These are phyloP conservation scores for Diprion similis DNA, from an alignment of 1,140 invertebrate species.

Conservation along the genomic window DNA sequence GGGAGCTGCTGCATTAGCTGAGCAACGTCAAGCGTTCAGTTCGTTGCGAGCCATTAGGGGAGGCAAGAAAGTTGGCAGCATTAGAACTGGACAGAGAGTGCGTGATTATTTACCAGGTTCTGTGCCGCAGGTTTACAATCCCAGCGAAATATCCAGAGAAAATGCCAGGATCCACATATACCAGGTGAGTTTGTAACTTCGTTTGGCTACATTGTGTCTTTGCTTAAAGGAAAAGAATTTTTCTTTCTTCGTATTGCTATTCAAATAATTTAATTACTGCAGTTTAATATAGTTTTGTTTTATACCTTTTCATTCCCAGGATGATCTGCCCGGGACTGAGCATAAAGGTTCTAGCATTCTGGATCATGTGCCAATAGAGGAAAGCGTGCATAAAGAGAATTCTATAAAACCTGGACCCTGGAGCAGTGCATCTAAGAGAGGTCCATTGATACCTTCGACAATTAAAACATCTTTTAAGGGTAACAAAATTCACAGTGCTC, in stretches of 20 bases:
- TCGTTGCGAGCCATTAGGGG: slow-evolving; percentile 70
- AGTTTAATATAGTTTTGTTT: too few species aligned
- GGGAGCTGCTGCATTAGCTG: slow-evolving; percentile 64
- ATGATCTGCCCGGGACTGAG: slow-evolving; percentile 39
- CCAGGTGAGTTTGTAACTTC: slow-evolving; percentile 40
- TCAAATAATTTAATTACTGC: background rate
- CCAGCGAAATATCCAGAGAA: slow-evolving; percentile 37
- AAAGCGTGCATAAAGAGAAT: slow-evolving; percentile 69
- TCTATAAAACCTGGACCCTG: slow-evolving; percentile 69
- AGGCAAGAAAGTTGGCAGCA: slow-evolving; percentile 58
- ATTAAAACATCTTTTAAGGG: slow-evolving; percentile 56
- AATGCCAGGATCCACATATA: slow-evolving; percentile 53
- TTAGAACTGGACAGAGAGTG: slow-evolving; percentile 60
- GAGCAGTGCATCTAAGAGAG: slow-evolving; percentile 59
- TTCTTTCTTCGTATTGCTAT: background rate
- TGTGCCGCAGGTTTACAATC: slow-evolving; percentile 42
- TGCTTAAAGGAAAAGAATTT: slow-evolving; percentile 17
- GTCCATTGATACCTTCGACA: slow-evolving; percentile 44
- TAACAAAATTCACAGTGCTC: slow-evolving; percentile 29
- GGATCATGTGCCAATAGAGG: slow-evolving; percentile 62
- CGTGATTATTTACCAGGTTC: slow-evolving; percentile 51
- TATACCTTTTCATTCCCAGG: slow-evolving; percentile 30
- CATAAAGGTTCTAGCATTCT: slow-evolving; percentile 62
- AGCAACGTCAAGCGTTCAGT: slow-evolving; percentile 75
- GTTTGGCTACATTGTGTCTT: background rate